Evolutionary conservation across 2,888 invertebrate species (phyloP).

Genomic region (Nephrotoma flavescens): DNA sequence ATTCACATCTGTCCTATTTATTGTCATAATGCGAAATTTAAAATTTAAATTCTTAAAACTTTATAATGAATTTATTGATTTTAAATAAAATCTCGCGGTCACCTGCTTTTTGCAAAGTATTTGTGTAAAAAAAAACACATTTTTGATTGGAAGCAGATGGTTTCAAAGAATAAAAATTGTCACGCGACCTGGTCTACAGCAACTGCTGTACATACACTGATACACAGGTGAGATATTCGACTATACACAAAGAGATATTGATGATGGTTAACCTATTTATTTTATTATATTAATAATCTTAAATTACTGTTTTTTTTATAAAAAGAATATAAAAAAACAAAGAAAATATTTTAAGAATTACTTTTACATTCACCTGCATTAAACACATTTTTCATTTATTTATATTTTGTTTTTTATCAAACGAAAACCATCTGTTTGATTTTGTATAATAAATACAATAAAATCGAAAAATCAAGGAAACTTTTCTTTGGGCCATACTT

Average conservation of each 20-base stretch:
- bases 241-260: background rate
- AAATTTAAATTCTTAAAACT: background rate
- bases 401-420: background rate
- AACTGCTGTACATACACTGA: background rate
- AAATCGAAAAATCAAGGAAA: background rate
- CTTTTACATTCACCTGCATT: background rate
- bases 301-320: background rate
- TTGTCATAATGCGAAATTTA: background rate
- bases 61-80: background rate
- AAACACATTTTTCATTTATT: background rate
- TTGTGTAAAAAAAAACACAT: background rate
- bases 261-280: background rate
- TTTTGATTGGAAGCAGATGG: background rate
- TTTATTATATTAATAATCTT: background rate
- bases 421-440: background rate
- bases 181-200: background rate
- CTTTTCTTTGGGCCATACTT: background rate
- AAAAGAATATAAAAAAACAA: background rate
- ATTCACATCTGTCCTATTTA: background rate
- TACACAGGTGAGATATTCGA: background rate
- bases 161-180: background rate
- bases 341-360: background rate
- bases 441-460: background rate
- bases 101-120: background rate
- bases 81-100: background rate